Evolutionary conservation across 2,113 vertebrate species (phyloP).

Genomic region (Nansenia antarctica): DNA sequence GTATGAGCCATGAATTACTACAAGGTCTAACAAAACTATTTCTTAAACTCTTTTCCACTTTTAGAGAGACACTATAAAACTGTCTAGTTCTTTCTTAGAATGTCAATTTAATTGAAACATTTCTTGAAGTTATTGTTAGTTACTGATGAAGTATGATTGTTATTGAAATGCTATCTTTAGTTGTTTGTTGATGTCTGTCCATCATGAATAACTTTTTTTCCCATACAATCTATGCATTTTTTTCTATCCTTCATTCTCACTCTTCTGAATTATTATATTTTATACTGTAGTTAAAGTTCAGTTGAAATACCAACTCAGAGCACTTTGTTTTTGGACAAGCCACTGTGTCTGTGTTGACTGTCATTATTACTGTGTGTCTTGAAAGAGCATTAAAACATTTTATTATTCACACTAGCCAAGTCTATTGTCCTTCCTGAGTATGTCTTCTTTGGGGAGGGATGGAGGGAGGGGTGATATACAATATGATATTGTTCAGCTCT

Average conservation of each 20-base stretch:
- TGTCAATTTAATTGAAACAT: not conserved
- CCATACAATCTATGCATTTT: slow-evolving; percentile 46
- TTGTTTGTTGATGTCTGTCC: slow-evolving; percentile 12
- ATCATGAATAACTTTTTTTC: slow-evolving; percentile 3
- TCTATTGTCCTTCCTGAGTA: not conserved
- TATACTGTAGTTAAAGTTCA: slow-evolving; percentile 18
- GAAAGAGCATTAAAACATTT: slow-evolving; percentile 58
- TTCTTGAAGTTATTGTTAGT: not conserved
- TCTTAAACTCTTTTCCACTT: slow-evolving; percentile 44
- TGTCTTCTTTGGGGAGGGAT: not conserved
- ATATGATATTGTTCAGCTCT: no score
- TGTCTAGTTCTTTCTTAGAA: no score
- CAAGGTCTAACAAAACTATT: slow-evolving; percentile 5
- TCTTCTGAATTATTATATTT: slow-evolving; percentile 35
- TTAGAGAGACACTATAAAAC: slow-evolving; percentile 18
- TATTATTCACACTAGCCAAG: slow-evolving; percentile 30
- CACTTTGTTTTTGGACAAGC: slow-evolving; percentile 50
- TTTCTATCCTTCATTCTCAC: slow-evolving; percentile 46
- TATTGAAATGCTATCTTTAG: slow-evolving; percentile 20
- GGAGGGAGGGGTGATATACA: not conserved
- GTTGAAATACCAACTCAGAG: slow-evolving; percentile 18
- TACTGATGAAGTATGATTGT: not conserved
- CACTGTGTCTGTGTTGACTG: slow-evolving; percentile 32
- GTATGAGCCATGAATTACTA: slow-evolving; percentile 25
- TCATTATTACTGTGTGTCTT: slow-evolving; percentile 48